Evolutionary conservation across 2,797 vertebrate species (phyloP).

Genomic region (Ispidina lecontei): DNA sequence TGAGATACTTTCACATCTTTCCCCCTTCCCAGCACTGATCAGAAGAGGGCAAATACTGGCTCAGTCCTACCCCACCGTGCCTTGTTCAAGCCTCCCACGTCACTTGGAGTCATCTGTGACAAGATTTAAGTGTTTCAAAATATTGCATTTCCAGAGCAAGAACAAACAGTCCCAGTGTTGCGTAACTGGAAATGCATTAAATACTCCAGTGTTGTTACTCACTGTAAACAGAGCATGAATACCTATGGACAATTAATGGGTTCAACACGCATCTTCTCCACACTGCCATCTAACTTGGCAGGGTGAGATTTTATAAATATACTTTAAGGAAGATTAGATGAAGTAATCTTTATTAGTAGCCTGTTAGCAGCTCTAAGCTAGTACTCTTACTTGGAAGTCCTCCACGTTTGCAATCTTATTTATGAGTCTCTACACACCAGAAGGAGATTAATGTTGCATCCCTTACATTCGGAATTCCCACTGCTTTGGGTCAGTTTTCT

Average conservation of each 20-base stretch:
- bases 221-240: conserved; percentile 55
- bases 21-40: not conserved
- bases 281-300: conserved; percentile 48
- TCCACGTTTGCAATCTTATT: conserved; percentile 51
- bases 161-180: conserved; percentile 61
- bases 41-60: not conserved
- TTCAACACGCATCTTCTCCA: conserved; percentile 52
- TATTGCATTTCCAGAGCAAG: conserved; percentile 59
- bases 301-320: conserved; percentile 57
- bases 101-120: conserved; percentile 52
- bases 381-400: conserved; percentile 63
- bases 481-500: conserved; percentile 50
- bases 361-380: conserved; percentile 42
- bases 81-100: conserved; percentile 33
- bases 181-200: conserved; percentile 57
- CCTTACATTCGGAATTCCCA: conserved; percentile 28
- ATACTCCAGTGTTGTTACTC: conserved; percentile 38
- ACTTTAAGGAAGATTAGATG: conserved; percentile 62
- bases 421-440: conserved; percentile 55
- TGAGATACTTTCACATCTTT: not conserved
- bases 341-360: conserved; percentile 67
- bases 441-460: conserved; percentile 51
- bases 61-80: not conserved
- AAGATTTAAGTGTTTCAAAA: conserved; percentile 72
- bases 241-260: conserved; percentile 66